These are phyloP conservation scores for Trematomus loennbergii DNA, from an alignment of 2,113 vertebrate genomes.

Conservation along the genomic window DNA sequence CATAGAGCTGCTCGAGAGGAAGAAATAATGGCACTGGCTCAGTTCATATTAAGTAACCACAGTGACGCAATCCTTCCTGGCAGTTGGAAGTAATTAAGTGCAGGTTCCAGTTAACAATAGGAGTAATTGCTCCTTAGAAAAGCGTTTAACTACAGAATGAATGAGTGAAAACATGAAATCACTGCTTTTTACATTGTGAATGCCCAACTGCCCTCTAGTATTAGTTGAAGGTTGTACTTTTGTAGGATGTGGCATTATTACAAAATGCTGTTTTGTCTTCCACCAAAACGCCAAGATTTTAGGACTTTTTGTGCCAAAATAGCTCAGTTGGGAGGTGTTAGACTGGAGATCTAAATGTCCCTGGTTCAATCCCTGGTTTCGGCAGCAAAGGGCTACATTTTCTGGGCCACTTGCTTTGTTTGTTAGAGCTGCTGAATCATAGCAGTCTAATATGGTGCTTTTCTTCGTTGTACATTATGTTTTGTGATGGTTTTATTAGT, in stretches of 20 bases:
- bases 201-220: no score
- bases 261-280: background rate
- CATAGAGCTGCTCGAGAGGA: background rate
- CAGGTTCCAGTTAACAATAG: background rate
- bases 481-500: no score
- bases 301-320: background rate
- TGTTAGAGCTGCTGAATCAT: no score
- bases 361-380: no score
- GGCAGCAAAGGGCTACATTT: no score
- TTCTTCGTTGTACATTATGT: no score
- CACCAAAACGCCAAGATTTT: background rate
- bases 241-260: no score
- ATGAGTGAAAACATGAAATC: background rate
- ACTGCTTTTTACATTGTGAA: background rate
- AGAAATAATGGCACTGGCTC: background rate
- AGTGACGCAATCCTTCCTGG: background rate
- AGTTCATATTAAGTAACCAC: background rate
- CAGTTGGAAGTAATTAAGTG: background rate
- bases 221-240: no score
- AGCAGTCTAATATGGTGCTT: no score
- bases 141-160: background rate
- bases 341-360: no score
- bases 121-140: background rate
- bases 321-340: no score
- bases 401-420: no score